Evolutionary conservation across 2,797 vertebrate species (phyloP).

Genomic region (Falco biarmicus): DNA sequence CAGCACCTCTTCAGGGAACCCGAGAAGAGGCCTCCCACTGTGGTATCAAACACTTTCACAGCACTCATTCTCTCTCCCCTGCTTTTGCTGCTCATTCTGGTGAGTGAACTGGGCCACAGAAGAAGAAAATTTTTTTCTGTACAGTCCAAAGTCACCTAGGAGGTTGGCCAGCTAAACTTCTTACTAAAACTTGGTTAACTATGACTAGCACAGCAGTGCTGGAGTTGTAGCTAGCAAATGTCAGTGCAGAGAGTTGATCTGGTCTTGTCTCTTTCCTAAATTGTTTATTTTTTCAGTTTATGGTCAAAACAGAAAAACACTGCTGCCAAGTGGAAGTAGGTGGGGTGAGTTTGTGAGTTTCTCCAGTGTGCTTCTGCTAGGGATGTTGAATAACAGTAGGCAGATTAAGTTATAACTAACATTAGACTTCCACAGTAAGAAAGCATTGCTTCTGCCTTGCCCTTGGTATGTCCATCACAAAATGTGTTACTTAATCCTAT

Average conservation of each 20-base stretch:
- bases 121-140: neutral
- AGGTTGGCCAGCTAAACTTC: neutral
- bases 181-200: neutral
- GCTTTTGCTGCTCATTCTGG: constrained; percentile 93
- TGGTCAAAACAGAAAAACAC: neutral
- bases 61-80: constrained; percentile 91
- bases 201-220: neutral
- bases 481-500: neutral
- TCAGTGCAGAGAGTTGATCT: neutral
- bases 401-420: neutral
- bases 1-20: constrained; percentile 98
- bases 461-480: neutral
- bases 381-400: neutral
- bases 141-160: neutral
- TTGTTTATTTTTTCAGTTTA: neutral
- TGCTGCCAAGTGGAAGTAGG: neutral
- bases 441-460: neutral
- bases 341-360: neutral
- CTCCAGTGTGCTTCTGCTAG: neutral
- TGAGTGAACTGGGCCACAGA: constrained; percentile 71
- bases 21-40: constrained; percentile 95
- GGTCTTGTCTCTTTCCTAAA: neutral
- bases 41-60: constrained; percentile 96
- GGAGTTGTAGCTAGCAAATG: neutral
- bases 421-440: neutral